phyloP scores from a whole-genome alignment of 2,797 vertebrate species.

The Chelmon rostratus region DNA sequence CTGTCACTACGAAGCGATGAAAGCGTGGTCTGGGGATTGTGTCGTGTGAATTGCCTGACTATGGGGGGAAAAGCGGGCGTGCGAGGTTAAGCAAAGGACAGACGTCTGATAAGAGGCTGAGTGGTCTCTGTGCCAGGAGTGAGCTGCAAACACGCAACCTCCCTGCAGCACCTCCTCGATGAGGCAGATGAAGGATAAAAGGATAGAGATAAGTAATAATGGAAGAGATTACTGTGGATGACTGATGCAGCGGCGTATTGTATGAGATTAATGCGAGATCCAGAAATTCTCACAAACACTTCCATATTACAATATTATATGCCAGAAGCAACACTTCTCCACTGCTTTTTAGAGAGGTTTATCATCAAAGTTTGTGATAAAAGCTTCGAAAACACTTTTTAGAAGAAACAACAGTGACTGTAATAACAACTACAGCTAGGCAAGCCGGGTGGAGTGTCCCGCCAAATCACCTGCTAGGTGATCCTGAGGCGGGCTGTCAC shows the following conservation, averaged over 20 bases:
- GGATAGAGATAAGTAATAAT: conserved; percentile 38
- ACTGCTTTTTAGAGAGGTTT: neutral
- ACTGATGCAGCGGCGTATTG: conserved; percentile 30
- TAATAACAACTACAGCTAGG: conserved; percentile 16
- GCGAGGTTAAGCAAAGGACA: conserved; percentile 70
- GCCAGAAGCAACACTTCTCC: conserved; percentile 2
- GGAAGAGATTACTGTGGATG: conserved; percentile 27
- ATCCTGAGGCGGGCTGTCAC: conserved; percentile 38
- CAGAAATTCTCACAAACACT: conserved; percentile 10
- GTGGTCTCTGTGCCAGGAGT: conserved; percentile 34
- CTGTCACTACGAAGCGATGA: conserved; percentile 30
- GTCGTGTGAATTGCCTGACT: conserved; percentile 39
- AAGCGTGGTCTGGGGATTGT: conserved; percentile 47
- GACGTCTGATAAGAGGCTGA: conserved; percentile 33
- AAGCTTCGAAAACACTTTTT: neutral
- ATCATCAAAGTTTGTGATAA: conserved; percentile 7
- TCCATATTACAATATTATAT: neutral
- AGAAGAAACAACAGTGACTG: conserved; percentile 17
- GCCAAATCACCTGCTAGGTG: conserved; percentile 44
- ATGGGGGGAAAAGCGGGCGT: neutral
- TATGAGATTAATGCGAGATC: conserved; percentile 31
- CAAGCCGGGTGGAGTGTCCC: conserved; percentile 15
- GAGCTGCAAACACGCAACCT: conserved; percentile 37
- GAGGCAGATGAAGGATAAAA: conserved; percentile 42
- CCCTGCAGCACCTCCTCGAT: conserved; percentile 16